These are phyloP conservation scores for Nephrotoma appendiculata DNA, from an alignment of 2,888 invertebrate species.

Conservation along the genomic window DNA sequence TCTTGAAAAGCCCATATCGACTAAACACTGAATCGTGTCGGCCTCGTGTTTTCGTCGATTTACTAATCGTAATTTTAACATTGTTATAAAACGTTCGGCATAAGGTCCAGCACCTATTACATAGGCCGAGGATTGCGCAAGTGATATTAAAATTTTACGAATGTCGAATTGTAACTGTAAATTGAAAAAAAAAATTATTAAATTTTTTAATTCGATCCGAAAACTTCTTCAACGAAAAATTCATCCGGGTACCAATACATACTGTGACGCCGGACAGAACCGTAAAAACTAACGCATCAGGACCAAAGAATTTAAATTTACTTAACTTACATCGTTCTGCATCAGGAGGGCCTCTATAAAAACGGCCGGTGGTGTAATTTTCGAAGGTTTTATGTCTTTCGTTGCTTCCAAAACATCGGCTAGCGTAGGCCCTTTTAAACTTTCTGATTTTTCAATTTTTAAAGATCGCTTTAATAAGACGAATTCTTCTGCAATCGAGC, in stretches of 20 bases:
- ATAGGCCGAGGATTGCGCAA: constrained; percentile 44
- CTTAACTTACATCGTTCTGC: constrained; percentile 33
- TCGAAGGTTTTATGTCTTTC: constrained; percentile 25
- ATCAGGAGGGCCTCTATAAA: constrained; percentile 32
- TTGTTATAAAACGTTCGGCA: constrained; percentile 34
- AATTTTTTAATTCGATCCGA: neutral
- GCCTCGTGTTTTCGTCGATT: constrained; percentile 34
- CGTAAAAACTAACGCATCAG: too few relatives aligned
- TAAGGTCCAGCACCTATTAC: constrained; percentile 36
- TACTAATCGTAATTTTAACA: constrained; percentile 36
- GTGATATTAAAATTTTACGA: constrained; percentile 47
- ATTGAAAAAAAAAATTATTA: constrained; percentile 1
- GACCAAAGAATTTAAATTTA: too few relatives aligned
- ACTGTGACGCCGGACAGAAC: too few relatives aligned
- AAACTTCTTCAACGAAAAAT: too few relatives aligned
- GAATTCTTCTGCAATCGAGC: constrained; percentile 13
- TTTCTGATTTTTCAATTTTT: constrained; percentile 22
- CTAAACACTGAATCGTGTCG: constrained; percentile 40
- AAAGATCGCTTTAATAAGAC: constrained; percentile 23
- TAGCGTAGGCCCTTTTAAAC: constrained; percentile 33
- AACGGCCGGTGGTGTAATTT: constrained; percentile 25
- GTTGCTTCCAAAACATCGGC: constrained; percentile 35
- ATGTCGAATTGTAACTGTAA: constrained; percentile 49
- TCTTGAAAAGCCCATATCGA: constrained; percentile 48
- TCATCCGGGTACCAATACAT: too few relatives aligned